A percentile compares a stretch with the other conserved stretches of the same genome.
phyloP scores from a whole-genome alignment of 2,888 invertebrate species.

The Sminthurides aquaticus region DNA sequence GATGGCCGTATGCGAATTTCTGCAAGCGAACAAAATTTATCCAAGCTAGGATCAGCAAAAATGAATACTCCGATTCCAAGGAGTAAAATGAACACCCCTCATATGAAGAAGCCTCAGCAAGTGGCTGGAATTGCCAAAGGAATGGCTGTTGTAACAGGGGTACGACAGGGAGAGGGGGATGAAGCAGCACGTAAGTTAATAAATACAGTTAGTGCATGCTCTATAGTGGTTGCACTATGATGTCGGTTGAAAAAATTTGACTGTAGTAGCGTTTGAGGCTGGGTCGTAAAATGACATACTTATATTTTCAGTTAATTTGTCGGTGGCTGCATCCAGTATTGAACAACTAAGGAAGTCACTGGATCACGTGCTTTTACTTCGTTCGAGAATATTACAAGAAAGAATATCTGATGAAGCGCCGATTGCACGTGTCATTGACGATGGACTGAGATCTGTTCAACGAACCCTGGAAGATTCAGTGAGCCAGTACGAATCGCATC shows the following conservation, averaged over 20 bases:
- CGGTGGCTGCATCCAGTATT: conserved; percentile 32
- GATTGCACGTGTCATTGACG: conserved; percentile 40
- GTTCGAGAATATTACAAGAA: conserved; percentile 34
- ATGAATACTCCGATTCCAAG: conserved; percentile 36
- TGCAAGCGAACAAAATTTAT: conserved; percentile 41
- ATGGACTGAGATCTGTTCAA: conserved; percentile 39
- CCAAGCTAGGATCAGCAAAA: conserved; percentile 34
- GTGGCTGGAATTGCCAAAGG: conserved; percentile 40
- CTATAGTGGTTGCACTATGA: not conserved
- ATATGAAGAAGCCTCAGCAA: conserved; percentile 41
- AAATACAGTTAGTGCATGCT: not conserved
- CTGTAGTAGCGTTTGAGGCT: too few relatives aligned
- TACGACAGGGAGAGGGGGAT: conserved; percentile 40
- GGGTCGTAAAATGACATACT: too few relatives aligned
- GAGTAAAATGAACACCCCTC: conserved; percentile 38
- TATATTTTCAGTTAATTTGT: conserved; percentile 34
- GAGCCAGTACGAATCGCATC: conserved; percentile 36
- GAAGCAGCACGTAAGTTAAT: conserved; percentile 32
- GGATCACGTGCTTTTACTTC: conserved; percentile 39
- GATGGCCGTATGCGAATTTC: conserved; percentile 39
- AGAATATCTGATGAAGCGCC: conserved; percentile 38
- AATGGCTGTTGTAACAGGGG: conserved; percentile 41
- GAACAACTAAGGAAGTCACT: conserved; percentile 38
- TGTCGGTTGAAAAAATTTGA: not conserved
- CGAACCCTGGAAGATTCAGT: conserved; percentile 38